Evolutionary conservation across 2,888 invertebrate genomes (phyloP).

Genomic region (Cosmia pyralina): DNA sequence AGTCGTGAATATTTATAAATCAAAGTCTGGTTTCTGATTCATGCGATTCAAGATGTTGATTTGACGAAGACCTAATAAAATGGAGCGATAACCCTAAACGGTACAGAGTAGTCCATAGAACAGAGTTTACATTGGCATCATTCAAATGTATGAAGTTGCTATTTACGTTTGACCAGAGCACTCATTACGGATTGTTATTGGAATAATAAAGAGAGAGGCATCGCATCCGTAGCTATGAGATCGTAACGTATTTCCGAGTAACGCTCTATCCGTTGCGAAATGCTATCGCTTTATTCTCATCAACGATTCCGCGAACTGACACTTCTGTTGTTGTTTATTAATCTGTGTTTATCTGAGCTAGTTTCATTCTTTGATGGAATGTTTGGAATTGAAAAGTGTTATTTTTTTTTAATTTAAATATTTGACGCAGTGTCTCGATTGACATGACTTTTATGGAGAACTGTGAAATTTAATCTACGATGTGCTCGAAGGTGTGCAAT

Average conservation of each 20-base stretch:
- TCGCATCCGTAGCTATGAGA: slow-evolving; percentile 84
- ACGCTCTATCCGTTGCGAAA: slow-evolving; percentile 85
- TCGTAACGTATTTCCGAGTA: slow-evolving; percentile 86
- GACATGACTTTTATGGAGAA: slow-evolving; percentile 53
- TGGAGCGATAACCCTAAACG: slow-evolving; percentile 76
- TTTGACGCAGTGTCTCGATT: slow-evolving; percentile 58
- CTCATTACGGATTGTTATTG: slow-evolving; percentile 90
- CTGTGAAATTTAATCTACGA: slow-evolving; percentile 50
- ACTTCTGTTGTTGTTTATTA: slow-evolving; percentile 87
- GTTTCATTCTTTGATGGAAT: slow-evolving; percentile 73
- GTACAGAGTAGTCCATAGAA: slow-evolving; percentile 82
- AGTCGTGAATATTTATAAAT: slow-evolving; percentile 22
- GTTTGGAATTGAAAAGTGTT: slow-evolving; percentile 74
- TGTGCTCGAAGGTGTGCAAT: slow-evolving; percentile 20
- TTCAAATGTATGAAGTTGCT: slow-evolving; percentile 90
- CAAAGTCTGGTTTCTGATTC: slow-evolving; percentile 36
- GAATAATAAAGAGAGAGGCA: slow-evolving; percentile 89
- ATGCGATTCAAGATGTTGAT: slow-evolving; percentile 29
- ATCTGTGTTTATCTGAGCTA: slow-evolving; percentile 85
- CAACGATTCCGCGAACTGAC: slow-evolving; percentile 85
- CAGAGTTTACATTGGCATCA: slow-evolving; percentile 89
- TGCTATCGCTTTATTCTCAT: slow-evolving; percentile 85
- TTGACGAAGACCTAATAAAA: slow-evolving; percentile 46
- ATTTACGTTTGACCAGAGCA: slow-evolving; percentile 90
- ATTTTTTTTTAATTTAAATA: slow-evolving; percentile 64